phyloP scores from a whole-genome alignment of 1,140 invertebrate species.

The Oncopeltus fasciatus region DNA sequence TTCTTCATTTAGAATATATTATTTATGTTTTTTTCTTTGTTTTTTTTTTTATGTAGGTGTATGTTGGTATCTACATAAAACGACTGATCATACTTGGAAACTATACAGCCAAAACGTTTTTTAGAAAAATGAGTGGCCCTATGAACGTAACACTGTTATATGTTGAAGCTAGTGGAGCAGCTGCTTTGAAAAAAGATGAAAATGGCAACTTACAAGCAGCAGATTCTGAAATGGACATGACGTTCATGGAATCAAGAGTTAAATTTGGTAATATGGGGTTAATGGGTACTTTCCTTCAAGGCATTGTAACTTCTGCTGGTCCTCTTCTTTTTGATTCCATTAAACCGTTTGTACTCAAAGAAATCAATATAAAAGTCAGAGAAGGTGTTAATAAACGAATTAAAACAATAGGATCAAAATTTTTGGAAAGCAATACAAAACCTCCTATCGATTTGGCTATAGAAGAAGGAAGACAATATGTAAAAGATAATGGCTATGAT shows the following conservation, averaged over 20 bases:
- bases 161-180: conserved; percentile 48
- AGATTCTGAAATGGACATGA: conserved; percentile 61
- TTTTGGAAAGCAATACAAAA: conserved; percentile 52
- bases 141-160: conserved; percentile 57
- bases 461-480: conserved; percentile 51
- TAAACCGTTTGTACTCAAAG: conserved; percentile 62
- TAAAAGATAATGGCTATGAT: conserved; percentile 53
- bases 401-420: conserved; percentile 24
- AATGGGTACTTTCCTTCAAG: conserved; percentile 54
- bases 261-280: conserved; percentile 69
- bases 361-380: conserved; percentile 30
- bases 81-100: conserved; percentile 50
- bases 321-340: conserved; percentile 70
- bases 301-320: conserved; percentile 61
- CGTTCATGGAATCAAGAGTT: conserved; percentile 56
- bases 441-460: conserved; percentile 57
- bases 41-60: conserved; percentile 21
- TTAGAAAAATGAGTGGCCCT: conserved; percentile 51
- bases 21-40: no score
- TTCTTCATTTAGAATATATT: no score
- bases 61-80: conserved; percentile 24
- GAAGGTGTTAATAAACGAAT: conserved; percentile 21
- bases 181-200: conserved; percentile 48
- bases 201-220: conserved; percentile 59
- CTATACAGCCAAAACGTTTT: conserved; percentile 55